A percentile compares a stretch with the other conserved stretches of the same genome.
phyloP scores from a whole-genome alignment of 2,888 invertebrate species.

The Limnephilus lunatus region DNA sequence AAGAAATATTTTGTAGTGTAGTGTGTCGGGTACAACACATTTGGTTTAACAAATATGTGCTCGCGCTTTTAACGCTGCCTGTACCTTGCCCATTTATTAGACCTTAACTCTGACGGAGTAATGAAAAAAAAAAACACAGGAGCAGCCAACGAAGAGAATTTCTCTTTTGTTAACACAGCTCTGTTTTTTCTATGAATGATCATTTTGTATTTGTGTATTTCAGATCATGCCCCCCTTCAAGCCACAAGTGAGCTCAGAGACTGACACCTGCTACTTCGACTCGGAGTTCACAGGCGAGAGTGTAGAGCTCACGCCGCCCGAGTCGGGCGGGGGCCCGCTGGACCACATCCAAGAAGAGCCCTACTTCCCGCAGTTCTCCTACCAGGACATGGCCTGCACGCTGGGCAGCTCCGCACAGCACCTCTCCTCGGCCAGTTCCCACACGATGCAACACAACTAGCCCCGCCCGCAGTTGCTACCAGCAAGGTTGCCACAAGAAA shows the following conservation, averaged over 20 bases:
- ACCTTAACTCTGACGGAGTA: no score
- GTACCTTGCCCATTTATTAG: no score
- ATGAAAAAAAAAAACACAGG: no score
- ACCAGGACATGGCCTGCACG: slow-evolving; percentile 83
- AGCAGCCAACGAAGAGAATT: no score
- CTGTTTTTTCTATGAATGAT: neutral
- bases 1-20: no score
- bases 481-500: slow-evolving; percentile 17
- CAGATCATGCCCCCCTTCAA: slow-evolving; percentile 95
- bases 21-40: no score
- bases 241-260: slow-evolving; percentile 95
- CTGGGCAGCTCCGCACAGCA: slow-evolving; percentile 79
- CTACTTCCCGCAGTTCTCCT: slow-evolving; percentile 90
- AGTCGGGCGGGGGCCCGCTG: slow-evolving; percentile 77
- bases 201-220: slow-evolving; percentile 11
- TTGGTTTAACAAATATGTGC: no score
- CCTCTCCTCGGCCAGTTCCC: slow-evolving; percentile 79
- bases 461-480: slow-evolving; percentile 55
- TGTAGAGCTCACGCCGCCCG: slow-evolving; percentile 97
- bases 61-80: no score
- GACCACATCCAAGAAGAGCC: slow-evolving; percentile 85
- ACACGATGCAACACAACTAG: slow-evolving; percentile 74
- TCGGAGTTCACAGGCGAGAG: slow-evolving; percentile 98
- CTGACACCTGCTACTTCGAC: slow-evolving; percentile 98
- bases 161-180: neutral